phyloP scores from a whole-genome alignment of 2,113 vertebrate genomes.

The Phaethornis superciliosus region DNA sequence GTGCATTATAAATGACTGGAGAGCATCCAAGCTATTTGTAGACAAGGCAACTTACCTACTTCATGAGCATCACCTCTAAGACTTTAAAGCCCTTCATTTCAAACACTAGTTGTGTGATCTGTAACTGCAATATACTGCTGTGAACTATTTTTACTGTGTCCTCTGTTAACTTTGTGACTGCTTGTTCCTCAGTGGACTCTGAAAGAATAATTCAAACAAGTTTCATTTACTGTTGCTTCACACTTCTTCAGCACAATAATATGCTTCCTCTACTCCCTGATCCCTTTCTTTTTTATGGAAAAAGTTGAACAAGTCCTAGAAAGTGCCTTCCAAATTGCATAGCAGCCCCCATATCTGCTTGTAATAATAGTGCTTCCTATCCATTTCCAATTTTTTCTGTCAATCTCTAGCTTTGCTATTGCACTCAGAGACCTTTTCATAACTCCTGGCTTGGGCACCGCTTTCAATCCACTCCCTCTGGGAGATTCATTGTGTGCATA shows the following conservation, averaged over 20 bases:
- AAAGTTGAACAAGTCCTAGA: neutral
- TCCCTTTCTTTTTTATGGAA: neutral
- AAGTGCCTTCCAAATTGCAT: neutral
- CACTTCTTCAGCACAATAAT: neutral
- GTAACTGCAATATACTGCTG: neutral
- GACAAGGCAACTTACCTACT: neutral
- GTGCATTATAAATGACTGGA: neutral
- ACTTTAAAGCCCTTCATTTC: neutral
- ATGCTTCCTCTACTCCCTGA: neutral
- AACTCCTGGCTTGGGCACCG: neutral
- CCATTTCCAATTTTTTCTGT: neutral
- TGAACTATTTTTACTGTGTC: neutral
- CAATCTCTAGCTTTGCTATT: neutral
- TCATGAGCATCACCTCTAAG: neutral
- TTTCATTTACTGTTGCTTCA: constrained; percentile 9
- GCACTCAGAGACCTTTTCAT: neutral
- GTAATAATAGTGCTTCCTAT: neutral
- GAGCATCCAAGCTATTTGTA: neutral
- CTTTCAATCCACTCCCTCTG: neutral
- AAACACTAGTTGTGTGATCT: neutral
- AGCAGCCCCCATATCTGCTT: neutral
- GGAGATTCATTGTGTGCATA: neutral
- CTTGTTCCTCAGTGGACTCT: neutral
- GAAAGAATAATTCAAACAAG: neutral
- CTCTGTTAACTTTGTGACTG: neutral